Evolutionary conservation across 2,797 vertebrate species (phyloP).

Genomic region (Melanotaenia boesemani): DNA sequence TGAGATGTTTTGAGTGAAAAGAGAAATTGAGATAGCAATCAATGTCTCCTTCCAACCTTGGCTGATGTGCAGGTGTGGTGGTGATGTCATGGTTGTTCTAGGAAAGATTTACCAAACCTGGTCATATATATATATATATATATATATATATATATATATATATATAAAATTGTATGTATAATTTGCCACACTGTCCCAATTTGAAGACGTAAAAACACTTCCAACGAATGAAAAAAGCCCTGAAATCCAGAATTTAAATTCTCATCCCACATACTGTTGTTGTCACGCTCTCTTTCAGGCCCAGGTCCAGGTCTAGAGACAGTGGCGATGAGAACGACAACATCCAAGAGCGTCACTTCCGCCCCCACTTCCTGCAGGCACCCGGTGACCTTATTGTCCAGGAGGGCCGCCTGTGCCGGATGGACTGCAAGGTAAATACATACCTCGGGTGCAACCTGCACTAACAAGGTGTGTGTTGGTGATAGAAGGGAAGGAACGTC

Average conservation of each 20-base stretch:
- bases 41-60: constrained; percentile 27
- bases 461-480: not conserved
- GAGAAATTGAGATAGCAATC: constrained; percentile 50
- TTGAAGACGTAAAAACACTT: not conserved
- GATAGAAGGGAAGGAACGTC: not conserved
- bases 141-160: too few relatives aligned
- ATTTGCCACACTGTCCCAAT: not conserved
- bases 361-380: constrained; percentile 98
- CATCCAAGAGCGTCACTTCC: constrained; percentile 98
- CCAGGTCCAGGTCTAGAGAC: constrained; percentile 96
- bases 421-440: constrained; percentile 96
- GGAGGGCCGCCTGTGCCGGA: constrained; percentile 95
- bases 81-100: constrained; percentile 63
- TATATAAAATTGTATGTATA: not conserved
- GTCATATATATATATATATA: too few relatives aligned
- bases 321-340: constrained; percentile 97
- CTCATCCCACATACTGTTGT: not conserved
- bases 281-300: constrained; percentile 76
- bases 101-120: constrained; percentile 33
- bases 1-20: constrained; percentile 30
- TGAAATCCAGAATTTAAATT: not conserved
- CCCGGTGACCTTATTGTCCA: constrained; percentile 97
- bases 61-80: constrained; percentile 28
- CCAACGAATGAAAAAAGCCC: too few relatives aligned
- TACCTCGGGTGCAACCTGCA: not conserved